Base-by-base conservation (phyloP, 2,888 invertebrate species). In the Fragum whitleyi region DNA sequence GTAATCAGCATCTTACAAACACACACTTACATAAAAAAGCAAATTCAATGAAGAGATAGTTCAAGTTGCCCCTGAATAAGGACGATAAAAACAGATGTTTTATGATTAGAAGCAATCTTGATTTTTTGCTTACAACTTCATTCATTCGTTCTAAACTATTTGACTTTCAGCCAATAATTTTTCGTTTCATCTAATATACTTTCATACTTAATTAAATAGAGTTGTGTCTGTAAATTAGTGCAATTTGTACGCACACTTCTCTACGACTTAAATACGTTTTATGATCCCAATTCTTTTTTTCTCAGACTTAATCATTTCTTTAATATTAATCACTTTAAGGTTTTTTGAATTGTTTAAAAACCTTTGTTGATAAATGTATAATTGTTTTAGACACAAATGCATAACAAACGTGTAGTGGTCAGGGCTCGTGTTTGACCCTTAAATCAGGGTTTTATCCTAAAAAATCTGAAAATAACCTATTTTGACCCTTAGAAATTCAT, bases 41-140 rank as follows among this genome's bases (percentile, higher is more conserved):
- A 47, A 16, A 9, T 3, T 47, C n/a, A 9, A 5, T 19, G 14
- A 47, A 47, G 7, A 47, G 47, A 14, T 16, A n/a, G 5, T 16
- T 47, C 47, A 3, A 47, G 47, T 47, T n/a, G 14, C 47, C 47
- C 16, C n/a, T n/a, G 47, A 47, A 47, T 3, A 47, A 47, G 32
- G 9, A 47, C 47, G 47, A 61, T 61, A 26, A 61, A 61, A 61
- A 61, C 61, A 61, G 61, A 61, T 61, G 61, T 61, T 21, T 61
- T 61, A 32, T 61, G n/a, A 32, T 61, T 26, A 29, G 61, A 61
- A 28, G 29, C 1, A 19, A 61, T 19, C 28, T 61, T 19, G n/a
- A 28, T 61, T 61, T n/a, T 61, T 61, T 61, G n/a, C 61, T 32
- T 61, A 29, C 61, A 61, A 61, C 61, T 61, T 61, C 61, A 61